A percentile compares a stretch with the other conserved stretches of the same genome.
Evolutionary conservation across 2,113 vertebrate species (phyloP).

Genomic region (Mustela nigripes): DNA sequence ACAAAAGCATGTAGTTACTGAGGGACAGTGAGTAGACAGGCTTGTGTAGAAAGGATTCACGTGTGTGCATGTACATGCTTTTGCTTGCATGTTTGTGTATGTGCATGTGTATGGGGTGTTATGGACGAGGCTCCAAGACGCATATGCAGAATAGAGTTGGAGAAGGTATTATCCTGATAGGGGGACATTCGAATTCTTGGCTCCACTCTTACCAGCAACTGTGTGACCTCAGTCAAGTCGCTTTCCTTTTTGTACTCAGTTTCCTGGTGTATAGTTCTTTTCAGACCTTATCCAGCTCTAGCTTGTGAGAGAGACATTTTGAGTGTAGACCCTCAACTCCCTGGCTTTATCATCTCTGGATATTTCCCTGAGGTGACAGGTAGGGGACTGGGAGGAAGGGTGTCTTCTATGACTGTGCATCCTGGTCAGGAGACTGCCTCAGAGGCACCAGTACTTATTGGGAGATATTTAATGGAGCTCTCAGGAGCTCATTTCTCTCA

Average conservation of each 20-base stretch:
- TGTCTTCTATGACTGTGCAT: neutral
- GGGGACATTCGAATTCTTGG: neutral
- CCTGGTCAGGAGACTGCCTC: neutral
- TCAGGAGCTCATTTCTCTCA: neutral
- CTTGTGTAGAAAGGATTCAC: neutral
- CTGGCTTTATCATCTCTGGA: neutral
- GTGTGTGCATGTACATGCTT: rapidly evolving
- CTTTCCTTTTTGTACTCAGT: neutral
- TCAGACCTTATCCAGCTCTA: neutral
- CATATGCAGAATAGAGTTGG: neutral
- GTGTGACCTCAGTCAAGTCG: neutral
- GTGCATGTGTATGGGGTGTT: neutral
- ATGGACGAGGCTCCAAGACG: neutral
- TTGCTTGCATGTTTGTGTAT: rapidly evolving
- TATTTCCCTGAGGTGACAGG: neutral
- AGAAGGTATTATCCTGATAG: neutral
- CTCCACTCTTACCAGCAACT: neutral
- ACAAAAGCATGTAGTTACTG: neutral
- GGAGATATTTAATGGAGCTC: slow-evolving; percentile 53
- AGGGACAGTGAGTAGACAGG: neutral
- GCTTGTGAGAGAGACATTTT: neutral
- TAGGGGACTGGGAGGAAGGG: neutral
- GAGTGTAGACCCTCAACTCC: neutral
- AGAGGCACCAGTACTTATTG: rapidly evolving
- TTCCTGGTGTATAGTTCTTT: neutral